phyloP scores from a whole-genome alignment of 2,888 invertebrate genomes.

The Nipponacmea schrenckii region DNA sequence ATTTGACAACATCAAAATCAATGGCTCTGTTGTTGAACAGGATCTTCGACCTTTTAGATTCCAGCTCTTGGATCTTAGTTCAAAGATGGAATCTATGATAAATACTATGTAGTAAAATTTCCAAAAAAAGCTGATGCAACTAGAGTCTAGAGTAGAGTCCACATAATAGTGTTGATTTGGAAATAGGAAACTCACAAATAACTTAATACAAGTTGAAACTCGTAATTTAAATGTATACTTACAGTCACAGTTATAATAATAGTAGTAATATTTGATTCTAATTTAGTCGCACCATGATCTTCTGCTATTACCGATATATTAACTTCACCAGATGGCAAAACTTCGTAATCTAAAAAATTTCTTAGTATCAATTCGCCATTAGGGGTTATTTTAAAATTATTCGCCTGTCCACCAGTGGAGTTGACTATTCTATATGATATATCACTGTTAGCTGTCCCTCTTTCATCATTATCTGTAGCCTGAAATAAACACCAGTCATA shows the following conservation, averaged over 20 bases:
- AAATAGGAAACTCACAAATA: too few relatives aligned
- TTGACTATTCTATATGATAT: constrained; percentile 36
- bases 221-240: background rate
- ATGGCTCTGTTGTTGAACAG: too few relatives aligned
- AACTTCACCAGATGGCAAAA: constrained; percentile 36
- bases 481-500: constrained; percentile 52
- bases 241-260: constrained; percentile 56
- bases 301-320: constrained; percentile 45
- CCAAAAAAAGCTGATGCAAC: too few relatives aligned
- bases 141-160: too few relatives aligned
- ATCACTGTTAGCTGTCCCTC: constrained; percentile 46
- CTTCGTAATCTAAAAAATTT: constrained; percentile 54
- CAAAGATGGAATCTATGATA: too few relatives aligned
- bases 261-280: constrained; percentile 29
- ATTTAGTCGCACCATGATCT: constrained; percentile 49
- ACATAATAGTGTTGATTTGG: too few relatives aligned
- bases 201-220: too few relatives aligned
- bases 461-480: constrained; percentile 81
- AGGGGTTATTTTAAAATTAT: constrained; percentile 74
- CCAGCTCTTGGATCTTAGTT: too few relatives aligned
- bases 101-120: too few relatives aligned
- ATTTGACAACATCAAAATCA: too few relatives aligned
- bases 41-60: too few relatives aligned
- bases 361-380: constrained; percentile 70
- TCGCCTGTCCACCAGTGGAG: constrained; percentile 1